Evolutionary conservation across 2,888 invertebrate genomes (phyloP).

Genomic region (Caenorhabditis panamensis): DNA sequence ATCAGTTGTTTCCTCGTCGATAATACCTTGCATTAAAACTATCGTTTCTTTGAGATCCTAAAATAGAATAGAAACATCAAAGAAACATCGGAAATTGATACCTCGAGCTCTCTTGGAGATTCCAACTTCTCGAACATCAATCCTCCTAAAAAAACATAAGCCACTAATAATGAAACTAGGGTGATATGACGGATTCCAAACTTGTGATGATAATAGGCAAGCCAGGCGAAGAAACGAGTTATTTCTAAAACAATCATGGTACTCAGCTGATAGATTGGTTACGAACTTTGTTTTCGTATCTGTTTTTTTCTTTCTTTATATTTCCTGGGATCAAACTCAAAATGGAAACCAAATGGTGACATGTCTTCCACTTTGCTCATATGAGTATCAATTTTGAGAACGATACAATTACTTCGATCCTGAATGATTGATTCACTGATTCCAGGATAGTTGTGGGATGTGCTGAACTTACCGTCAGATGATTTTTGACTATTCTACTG

Average conservation of each 20-base stretch:
- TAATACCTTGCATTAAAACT: constrained; percentile 64
- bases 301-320: constrained; percentile 62
- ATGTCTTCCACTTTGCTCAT: constrained; percentile 64
- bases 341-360: constrained; percentile 72
- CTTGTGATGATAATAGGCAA: constrained; percentile 74
- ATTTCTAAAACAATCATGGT: constrained; percentile 58
- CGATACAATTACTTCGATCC: constrained; percentile 70
- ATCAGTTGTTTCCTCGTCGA: constrained; percentile 59
- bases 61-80: not conserved
- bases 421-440: constrained; percentile 4
- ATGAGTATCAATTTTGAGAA: constrained; percentile 69
- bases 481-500: constrained; percentile 67
- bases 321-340: constrained; percentile 70
- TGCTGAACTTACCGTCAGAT: constrained; percentile 61
- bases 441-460: not conserved
- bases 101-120: constrained; percentile 65
- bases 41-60: constrained; percentile 64
- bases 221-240: constrained; percentile 68
- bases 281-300: constrained; percentile 61
- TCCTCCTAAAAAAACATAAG: constrained; percentile 71
- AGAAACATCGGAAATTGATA: not conserved
- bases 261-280: too few relatives aligned
- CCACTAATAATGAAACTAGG: constrained; percentile 64
- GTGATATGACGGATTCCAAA: constrained; percentile 73
- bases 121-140: constrained; percentile 71